A percentile compares a stretch with the other conserved stretches of the same genome.
These are phyloP conservation scores for Octonoba sinensis DNA, from an alignment of 2,888 invertebrate species.

Conservation along the genomic window DNA sequence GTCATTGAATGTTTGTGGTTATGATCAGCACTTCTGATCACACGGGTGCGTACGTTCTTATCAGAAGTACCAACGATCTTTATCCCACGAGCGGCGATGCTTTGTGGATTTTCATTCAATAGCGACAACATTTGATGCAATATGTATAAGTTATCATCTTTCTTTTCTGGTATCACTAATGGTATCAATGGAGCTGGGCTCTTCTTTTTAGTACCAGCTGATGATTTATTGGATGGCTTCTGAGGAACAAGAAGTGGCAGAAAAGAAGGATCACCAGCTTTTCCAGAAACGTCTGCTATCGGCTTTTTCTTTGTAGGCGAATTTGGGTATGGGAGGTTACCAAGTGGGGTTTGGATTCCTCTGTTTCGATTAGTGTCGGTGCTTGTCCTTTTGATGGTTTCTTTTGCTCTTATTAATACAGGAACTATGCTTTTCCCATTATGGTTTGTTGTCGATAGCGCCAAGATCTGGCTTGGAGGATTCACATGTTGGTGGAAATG, in stretches of 20 bases:
- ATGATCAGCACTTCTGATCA: slow-evolving; percentile 33
- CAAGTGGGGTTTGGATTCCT: slow-evolving; percentile 1
- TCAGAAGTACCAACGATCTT: slow-evolving; percentile 3
- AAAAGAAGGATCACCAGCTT: slow-evolving; percentile 6
- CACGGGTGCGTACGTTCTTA: not conserved
- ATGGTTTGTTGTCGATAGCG: not conserved
- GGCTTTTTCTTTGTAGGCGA: not conserved
- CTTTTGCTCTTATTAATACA: slow-evolving; percentile 11
- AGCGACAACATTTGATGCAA: slow-evolving; percentile 53
- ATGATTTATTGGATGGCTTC: slow-evolving; percentile 3
- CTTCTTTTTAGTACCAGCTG: not conserved
- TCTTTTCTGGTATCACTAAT: slow-evolving; percentile 40
- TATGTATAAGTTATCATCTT: slow-evolving; percentile 37
- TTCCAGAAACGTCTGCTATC: not conserved
- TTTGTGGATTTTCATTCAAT: slow-evolving; percentile 32
- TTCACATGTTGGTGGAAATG: not conserved
- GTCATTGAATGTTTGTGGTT: slow-evolving; percentile 3
- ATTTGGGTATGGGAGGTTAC: slow-evolving; percentile 3
- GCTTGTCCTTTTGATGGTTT: not conserved
- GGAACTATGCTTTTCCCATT: slow-evolving; percentile 26
- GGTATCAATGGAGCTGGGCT: slow-evolving; percentile 35
- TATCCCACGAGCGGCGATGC: slow-evolving; percentile 8
- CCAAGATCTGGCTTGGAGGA: slow-evolving; percentile 4
- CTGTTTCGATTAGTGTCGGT: not conserved
- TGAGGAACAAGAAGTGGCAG: slow-evolving; percentile 11